Percentiles rank a stretch among this genome's conserved stretches.
phyloP scores from a whole-genome alignment of 2,888 invertebrate genomes.

The Oxytorus armatus region DNA sequence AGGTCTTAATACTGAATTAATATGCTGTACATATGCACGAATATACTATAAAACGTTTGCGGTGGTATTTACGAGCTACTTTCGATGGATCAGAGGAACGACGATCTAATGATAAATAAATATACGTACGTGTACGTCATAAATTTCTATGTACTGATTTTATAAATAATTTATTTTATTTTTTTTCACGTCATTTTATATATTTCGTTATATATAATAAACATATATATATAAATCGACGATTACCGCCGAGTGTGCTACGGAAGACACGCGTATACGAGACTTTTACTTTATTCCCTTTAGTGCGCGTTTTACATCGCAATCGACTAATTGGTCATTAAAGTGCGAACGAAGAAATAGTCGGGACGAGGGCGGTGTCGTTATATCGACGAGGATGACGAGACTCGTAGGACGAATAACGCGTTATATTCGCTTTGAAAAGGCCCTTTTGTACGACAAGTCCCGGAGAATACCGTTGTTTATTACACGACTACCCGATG shows the following conservation, averaged over 20 bases:
- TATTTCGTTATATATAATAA: too few species aligned
- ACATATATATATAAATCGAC: conserved; percentile 14
- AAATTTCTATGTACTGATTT: neutral
- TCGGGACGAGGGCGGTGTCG: conserved; percentile 10
- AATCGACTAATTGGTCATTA: conserved; percentile 58
- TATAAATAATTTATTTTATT: conserved; percentile 1
- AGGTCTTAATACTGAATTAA: conserved; percentile 31
- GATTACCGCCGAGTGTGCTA: conserved; percentile 24
- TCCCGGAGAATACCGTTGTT: conserved; percentile 13
- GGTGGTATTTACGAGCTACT: conserved; percentile 5
- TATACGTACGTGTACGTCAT: conserved; percentile 13
- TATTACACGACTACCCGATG: conserved; percentile 3
- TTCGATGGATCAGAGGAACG: neutral
- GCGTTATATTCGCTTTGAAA: neutral
- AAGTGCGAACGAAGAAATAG: conserved; percentile 31
- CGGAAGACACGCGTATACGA: neutral
- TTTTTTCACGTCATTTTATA: too few species aligned
- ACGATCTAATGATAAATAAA: conserved; percentile 39
- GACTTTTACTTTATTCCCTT: neutral
- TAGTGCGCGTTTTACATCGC: conserved; percentile 24
- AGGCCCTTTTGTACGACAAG: conserved; percentile 15
- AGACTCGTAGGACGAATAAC: neutral
- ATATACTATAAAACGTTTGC: conserved; percentile 18
- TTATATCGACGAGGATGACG: conserved; percentile 6
- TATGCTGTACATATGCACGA: conserved; percentile 7